phyloP scores from a whole-genome alignment of 2,888 invertebrate species.

The Chloromyia formosa region DNA sequence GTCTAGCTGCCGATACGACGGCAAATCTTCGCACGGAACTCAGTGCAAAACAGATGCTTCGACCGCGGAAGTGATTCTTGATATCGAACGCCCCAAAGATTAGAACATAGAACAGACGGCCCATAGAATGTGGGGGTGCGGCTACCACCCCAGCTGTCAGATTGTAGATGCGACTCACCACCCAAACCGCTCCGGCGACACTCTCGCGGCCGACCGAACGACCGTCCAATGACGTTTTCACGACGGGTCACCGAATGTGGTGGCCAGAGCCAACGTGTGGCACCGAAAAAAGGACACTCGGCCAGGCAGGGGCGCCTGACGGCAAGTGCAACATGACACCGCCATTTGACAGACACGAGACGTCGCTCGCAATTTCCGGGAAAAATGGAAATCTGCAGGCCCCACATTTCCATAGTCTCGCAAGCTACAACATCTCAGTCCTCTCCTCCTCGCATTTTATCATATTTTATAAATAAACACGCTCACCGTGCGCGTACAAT shows the following conservation, averaged over 20 bases:
- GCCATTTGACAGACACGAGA: too few species aligned
- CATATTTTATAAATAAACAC: conserved; percentile 44
- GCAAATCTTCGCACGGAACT: too few species aligned
- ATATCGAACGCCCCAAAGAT: too few species aligned
- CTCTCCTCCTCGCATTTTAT: conserved; percentile 9
- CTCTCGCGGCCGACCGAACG: neutral
- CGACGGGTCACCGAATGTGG: neutral
- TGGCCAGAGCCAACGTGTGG: neutral
- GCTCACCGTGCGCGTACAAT: conserved; percentile 25
- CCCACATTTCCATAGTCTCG: neutral
- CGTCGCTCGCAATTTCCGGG: neutral
- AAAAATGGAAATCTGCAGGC: conserved; percentile 4
- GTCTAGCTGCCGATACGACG: too few species aligned
- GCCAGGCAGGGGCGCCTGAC: neutral
- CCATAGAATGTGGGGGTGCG: conserved; percentile 34
- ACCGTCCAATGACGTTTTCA: conserved; percentile 12
- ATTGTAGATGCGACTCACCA: neutral
- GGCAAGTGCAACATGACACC: too few species aligned
- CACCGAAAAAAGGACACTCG: neutral
- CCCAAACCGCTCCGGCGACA: neutral
- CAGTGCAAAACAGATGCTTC: too few species aligned
- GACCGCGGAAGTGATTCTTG: too few species aligned
- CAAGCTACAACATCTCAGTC: neutral
- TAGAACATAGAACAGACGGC: neutral
- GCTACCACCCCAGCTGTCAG: conserved; percentile 30